These are phyloP conservation scores for Oxyteleia sp. DNA, from an alignment of 2,888 invertebrate genomes.

Conservation along the genomic window DNA sequence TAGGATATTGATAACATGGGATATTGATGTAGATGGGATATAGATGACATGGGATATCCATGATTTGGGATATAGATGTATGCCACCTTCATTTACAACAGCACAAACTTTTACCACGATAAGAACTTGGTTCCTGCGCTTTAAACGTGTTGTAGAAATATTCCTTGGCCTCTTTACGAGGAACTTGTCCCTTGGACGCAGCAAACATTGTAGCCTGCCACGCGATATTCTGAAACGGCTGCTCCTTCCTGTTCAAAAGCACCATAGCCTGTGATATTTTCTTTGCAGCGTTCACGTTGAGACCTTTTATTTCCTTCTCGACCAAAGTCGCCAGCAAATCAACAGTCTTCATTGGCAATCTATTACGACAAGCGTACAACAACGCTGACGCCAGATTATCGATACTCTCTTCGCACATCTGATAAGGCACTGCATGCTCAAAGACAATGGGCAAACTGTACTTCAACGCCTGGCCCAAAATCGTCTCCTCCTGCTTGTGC, in stretches of 20 bases:
- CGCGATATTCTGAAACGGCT: slow-evolving; percentile 2
- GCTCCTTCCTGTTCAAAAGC: background rate
- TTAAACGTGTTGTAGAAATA: too few relatives aligned
- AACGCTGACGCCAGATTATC: slow-evolving; percentile 4
- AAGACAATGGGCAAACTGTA: slow-evolving; percentile 33
- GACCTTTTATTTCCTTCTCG: background rate
- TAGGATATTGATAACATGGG: too few relatives aligned
- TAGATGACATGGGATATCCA: too few relatives aligned
- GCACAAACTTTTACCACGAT: too few relatives aligned
- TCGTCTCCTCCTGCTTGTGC: slow-evolving; percentile 4
- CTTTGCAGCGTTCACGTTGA: background rate
- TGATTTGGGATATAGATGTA: too few relatives aligned
- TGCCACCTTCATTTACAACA: too few relatives aligned
- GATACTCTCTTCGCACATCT: slow-evolving; percentile 14
- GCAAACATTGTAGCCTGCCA: background rate
- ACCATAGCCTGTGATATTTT: slow-evolving; percentile 6
- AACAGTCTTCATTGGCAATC: background rate
- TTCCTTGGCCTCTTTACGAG: too few relatives aligned
- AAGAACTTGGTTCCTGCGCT: too few relatives aligned
- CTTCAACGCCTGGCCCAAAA: slow-evolving; percentile 20
- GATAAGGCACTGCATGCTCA: background rate
- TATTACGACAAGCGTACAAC: background rate
- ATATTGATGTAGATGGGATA: too few relatives aligned
- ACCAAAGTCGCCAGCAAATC: background rate
- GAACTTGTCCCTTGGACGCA: too few relatives aligned